Percentiles rank a stretch among this genome's conserved stretches.
Conservation (phyloP, 2,797 vertebrate species). For the Diceros bicornis region DNA sequence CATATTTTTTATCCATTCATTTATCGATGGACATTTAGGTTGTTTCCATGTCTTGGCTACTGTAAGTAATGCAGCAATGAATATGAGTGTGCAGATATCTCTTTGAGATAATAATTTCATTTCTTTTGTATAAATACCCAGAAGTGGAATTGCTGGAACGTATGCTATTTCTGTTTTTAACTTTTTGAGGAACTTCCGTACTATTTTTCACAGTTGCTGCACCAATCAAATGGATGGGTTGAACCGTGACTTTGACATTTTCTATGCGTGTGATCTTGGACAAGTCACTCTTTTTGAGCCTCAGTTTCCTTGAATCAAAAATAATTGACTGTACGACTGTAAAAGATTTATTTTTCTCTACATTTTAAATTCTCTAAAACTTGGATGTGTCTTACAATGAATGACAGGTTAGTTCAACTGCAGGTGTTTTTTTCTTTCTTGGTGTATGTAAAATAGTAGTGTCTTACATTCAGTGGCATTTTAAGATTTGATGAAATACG, state of each 20-base stretch:
- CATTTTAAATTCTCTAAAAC: constrained; percentile 36
- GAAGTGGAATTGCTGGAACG: too few relatives aligned
- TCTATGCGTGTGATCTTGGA: not conserved
- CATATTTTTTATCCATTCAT: too few relatives aligned
- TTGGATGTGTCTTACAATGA: not conserved
- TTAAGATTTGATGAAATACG: constrained; percentile 44
- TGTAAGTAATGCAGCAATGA: too few relatives aligned
- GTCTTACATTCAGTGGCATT: constrained; percentile 24
- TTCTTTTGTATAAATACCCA: too few relatives aligned
- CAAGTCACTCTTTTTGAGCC: not conserved
- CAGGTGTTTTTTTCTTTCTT: not conserved
- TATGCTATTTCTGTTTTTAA: too few relatives aligned
- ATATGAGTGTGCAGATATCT: too few relatives aligned
- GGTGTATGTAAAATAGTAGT: not conserved
- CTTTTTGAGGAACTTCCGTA: too few relatives aligned
- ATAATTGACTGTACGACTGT: not conserved
- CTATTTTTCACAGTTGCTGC: too few relatives aligned
- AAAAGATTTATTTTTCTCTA: not conserved
- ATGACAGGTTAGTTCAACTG: not conserved
- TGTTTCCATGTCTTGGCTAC: too few relatives aligned
- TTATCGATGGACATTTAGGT: too few relatives aligned
- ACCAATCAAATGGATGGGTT: not conserved
- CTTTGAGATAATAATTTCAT: too few relatives aligned
- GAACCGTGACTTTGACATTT: not conserved
- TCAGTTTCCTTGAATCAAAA: constrained; percentile 23